Conservation (phyloP, 2,113 vertebrate species). For the Lophochroa leadbeateri region DNA sequence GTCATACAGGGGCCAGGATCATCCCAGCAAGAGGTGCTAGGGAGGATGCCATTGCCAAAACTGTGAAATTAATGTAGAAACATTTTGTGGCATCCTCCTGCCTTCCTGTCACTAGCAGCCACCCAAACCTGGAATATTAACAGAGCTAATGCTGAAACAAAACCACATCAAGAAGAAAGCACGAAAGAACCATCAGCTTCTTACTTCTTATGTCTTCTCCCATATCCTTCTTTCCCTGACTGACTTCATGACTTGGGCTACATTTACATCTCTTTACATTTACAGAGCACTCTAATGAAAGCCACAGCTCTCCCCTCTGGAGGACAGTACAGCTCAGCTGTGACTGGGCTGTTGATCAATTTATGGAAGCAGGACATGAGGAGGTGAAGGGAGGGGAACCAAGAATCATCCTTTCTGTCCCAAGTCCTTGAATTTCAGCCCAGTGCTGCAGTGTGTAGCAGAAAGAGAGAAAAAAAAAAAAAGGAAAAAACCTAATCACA, state of each 20-base stretch:
- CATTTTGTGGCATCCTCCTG: neutral
- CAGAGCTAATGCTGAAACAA: neutral
- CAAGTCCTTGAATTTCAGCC: neutral
- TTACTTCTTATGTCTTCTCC: neutral
- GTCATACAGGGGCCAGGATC: neutral
- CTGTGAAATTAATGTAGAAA: neutral
- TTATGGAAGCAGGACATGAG: neutral
- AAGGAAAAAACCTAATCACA: neutral
- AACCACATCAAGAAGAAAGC: neutral
- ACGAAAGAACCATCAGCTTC: slow-evolving; percentile 2
- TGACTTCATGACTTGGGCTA: neutral
- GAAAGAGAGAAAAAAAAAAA: neutral
- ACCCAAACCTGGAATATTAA: neutral
- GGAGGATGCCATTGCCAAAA: neutral
- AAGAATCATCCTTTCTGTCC: neutral
- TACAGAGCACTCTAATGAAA: neutral
- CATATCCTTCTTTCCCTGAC: neutral
- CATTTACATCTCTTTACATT: neutral
- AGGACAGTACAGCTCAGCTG: neutral
- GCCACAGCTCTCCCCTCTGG: neutral
- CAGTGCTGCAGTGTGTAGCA: neutral
- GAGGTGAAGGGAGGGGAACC: neutral
- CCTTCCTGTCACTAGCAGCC: neutral
- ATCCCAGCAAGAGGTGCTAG: neutral
- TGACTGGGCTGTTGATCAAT: neutral